Evolutionary conservation across 2,113 vertebrate species (phyloP).

Genomic region (Gallinago media): DNA sequence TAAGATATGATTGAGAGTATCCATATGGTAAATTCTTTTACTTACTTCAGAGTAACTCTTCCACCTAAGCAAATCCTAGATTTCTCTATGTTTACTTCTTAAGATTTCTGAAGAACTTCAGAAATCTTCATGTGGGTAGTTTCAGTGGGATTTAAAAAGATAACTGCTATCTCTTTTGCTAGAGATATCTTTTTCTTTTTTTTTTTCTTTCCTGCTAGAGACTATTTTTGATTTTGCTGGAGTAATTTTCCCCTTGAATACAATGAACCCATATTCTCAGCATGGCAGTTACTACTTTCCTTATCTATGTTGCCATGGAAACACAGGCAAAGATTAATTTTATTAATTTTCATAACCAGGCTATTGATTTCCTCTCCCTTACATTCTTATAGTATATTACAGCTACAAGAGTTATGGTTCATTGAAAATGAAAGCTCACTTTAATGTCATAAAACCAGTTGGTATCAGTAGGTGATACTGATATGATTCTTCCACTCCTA

Average conservation of each 20-base stretch:
- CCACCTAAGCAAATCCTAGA: background rate
- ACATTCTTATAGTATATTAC: background rate
- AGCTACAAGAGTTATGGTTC: background rate
- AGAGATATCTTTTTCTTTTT: background rate
- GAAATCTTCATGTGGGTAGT: background rate
- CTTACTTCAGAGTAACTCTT: background rate
- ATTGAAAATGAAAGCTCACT: background rate
- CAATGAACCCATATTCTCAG: background rate
- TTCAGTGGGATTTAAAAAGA: background rate
- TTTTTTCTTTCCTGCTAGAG: background rate
- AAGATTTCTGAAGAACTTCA: background rate
- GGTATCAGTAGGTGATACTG: background rate
- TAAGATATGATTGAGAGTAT: background rate
- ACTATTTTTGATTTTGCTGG: background rate
- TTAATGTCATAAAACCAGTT: background rate
- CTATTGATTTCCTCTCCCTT: background rate
- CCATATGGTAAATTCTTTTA: background rate
- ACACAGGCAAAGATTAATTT: constrained; percentile 31
- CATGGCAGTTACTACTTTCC: background rate
- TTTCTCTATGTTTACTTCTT: background rate
- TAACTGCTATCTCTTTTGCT: background rate
- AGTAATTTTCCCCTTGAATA: background rate
- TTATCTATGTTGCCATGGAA: constrained; percentile 31
- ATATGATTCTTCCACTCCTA: background rate
- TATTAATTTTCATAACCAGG: constrained; percentile 24